Percentiles rank a stretch among this genome's conserved stretches.
phyloP scores from a whole-genome alignment of 1,140 invertebrate genomes.

The Trichomalopsis sarcophagae region DNA sequence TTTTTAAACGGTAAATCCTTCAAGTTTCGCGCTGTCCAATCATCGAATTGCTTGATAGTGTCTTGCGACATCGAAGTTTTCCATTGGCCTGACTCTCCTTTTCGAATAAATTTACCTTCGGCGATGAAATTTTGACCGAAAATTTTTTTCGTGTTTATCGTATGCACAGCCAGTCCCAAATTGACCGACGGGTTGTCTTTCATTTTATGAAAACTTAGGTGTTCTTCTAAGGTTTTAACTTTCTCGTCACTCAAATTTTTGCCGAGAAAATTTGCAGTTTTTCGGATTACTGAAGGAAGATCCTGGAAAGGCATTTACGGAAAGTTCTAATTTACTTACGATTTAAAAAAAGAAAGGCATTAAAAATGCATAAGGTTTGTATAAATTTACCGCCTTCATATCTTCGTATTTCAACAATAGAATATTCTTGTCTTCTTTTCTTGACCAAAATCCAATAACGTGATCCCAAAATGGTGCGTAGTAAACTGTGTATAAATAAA shows the following conservation, averaged over 20 bases:
- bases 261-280: conserved; percentile 77
- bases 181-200: conserved; percentile 83
- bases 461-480: conserved; percentile 79
- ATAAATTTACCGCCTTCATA: conserved; percentile 76
- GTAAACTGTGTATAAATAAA: conserved; percentile 22
- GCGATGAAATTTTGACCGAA: conserved; percentile 42
- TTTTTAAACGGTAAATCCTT: background rate
- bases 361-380: too few species aligned
- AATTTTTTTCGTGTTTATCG: conserved; percentile 70
- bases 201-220: conserved; percentile 83
- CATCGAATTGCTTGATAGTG: background rate
- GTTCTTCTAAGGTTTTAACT: conserved; percentile 73
- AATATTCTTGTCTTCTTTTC: conserved; percentile 75
- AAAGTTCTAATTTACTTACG: background rate
- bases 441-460: conserved; percentile 77
- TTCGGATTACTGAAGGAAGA: conserved; percentile 76
- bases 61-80: background rate
- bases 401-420: conserved; percentile 81
- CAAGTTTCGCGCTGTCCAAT: background rate
- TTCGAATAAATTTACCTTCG: background rate
- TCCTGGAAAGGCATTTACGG: conserved; percentile 67
- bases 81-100: background rate
- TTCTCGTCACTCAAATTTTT: conserved; percentile 66
- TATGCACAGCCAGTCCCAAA: conserved; percentile 72
- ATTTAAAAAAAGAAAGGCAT: too few species aligned